A percentile compares a stretch with the other conserved stretches of the same genome.
phyloP scores from a whole-genome alignment of 2,113 vertebrate genomes.

The Acanthochromis polyacanthus region DNA sequence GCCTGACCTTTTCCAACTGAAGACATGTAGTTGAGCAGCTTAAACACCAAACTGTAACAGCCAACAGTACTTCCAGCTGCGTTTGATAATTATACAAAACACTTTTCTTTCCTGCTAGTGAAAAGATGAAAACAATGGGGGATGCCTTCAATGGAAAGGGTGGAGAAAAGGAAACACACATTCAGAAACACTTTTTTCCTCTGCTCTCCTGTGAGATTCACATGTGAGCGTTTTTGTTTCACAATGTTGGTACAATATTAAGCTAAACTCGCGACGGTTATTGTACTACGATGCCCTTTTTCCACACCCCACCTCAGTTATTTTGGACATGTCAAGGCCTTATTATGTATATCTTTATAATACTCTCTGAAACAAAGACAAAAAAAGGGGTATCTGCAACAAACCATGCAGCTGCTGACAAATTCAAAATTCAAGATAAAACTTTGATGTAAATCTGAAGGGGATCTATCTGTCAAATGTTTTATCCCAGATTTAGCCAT shows the following conservation, averaged over 20 bases:
- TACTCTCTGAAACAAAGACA: too few species aligned
- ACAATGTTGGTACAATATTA: slow-evolving; percentile 3
- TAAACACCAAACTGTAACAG: slow-evolving; percentile 49
- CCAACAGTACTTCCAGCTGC: slow-evolving; percentile 40
- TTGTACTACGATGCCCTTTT: background rate
- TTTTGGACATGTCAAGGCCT: slow-evolving; percentile 25
- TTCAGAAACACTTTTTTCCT: background rate
- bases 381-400: background rate
- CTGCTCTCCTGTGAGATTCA: background rate
- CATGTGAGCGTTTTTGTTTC: too few species aligned
- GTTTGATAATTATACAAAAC: slow-evolving; percentile 20
- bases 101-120: background rate
- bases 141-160: too few species aligned
- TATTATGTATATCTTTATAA: slow-evolving; percentile 52
- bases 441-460: background rate
- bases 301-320: background rate
- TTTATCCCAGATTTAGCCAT: background rate
- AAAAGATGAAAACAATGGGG: slow-evolving; percentile 14
- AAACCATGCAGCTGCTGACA: background rate
- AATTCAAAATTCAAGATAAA: too few species aligned
- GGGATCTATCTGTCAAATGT: background rate
- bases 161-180: too few species aligned
- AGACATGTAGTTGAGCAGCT: slow-evolving; percentile 59
- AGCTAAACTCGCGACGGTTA: background rate
- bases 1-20: slow-evolving; percentile 59